Evolutionary conservation across 2,888 invertebrate genomes (phyloP).

Genomic region (Drosophila infuscata): DNA sequence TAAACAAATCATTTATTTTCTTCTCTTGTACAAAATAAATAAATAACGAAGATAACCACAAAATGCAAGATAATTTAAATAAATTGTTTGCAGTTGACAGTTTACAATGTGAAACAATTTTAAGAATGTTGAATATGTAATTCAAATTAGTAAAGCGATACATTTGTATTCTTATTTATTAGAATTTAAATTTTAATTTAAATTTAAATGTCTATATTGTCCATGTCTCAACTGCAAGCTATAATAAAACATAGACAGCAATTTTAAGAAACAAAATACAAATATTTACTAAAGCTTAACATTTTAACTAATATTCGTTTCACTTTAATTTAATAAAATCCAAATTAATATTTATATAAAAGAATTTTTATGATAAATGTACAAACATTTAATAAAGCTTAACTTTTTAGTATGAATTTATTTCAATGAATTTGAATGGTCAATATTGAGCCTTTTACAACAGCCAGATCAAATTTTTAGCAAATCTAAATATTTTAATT

Average conservation of each 20-base stretch:
- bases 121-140: background rate
- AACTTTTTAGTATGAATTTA: background rate
- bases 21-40: background rate
- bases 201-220: background rate
- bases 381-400: background rate
- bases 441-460: background rate
- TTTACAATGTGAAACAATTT: background rate
- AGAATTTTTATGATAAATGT: background rate
- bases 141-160: background rate
- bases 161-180: background rate
- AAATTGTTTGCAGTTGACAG: constrained; percentile 16
- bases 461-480: background rate
- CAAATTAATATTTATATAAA: background rate
- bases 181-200: background rate
- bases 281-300: background rate
- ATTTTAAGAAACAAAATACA: background rate
- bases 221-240: background rate
- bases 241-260: background rate
- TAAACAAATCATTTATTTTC: constrained; percentile 11
- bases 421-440: background rate
- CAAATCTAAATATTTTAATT: background rate
- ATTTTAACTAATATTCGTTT: background rate
- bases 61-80: constrained; percentile 10
- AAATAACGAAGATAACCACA: constrained; percentile 1
- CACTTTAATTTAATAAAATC: background rate